These are phyloP conservation scores for Anoplopoma fimbria DNA, from an alignment of 2,113 vertebrate species.

Conservation along the genomic window DNA sequence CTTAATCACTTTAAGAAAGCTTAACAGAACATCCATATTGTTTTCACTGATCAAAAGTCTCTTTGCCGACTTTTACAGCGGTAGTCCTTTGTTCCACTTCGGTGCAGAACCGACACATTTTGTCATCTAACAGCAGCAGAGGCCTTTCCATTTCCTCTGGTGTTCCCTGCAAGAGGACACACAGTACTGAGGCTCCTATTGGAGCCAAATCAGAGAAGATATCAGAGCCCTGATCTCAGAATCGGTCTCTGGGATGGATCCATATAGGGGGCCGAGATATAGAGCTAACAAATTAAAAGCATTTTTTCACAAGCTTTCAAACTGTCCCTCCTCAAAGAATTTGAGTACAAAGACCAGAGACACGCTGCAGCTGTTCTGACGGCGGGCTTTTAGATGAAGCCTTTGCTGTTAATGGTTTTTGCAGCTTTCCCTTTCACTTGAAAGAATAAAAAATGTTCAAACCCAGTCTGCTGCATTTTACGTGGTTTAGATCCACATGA, in stretches of 20 bases:
- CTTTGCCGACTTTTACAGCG: neutral
- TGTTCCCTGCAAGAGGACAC: slow-evolving; percentile 25
- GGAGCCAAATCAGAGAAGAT: slow-evolving; percentile 10
- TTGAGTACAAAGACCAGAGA: neutral
- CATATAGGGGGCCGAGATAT: neutral
- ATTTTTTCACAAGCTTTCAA: neutral
- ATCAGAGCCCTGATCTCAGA: slow-evolving; percentile 3
- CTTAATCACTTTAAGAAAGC: slow-evolving; percentile 18
- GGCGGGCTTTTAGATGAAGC: neutral
- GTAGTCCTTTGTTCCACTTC: neutral
- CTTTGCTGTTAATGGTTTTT: neutral
- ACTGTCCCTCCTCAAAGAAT: neutral
- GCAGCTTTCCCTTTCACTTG: neutral
- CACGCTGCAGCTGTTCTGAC: neutral
- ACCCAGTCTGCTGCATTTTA: neutral
- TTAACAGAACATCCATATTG: slow-evolving; percentile 8
- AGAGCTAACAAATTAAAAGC: neutral
- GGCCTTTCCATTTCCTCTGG: slow-evolving; percentile 13
- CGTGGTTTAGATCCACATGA: slow-evolving; percentile 4
- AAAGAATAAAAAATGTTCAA: neutral
- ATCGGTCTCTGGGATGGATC: neutral
- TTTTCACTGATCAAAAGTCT: slow-evolving; percentile 21
- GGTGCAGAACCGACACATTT: slow-evolving; percentile 30
- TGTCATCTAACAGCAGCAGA: slow-evolving; percentile 31
- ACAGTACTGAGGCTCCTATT: slow-evolving; percentile 23